Evolutionary conservation across 2,888 invertebrate genomes (phyloP).

Genomic region (Gnatocerus cornutus): DNA sequence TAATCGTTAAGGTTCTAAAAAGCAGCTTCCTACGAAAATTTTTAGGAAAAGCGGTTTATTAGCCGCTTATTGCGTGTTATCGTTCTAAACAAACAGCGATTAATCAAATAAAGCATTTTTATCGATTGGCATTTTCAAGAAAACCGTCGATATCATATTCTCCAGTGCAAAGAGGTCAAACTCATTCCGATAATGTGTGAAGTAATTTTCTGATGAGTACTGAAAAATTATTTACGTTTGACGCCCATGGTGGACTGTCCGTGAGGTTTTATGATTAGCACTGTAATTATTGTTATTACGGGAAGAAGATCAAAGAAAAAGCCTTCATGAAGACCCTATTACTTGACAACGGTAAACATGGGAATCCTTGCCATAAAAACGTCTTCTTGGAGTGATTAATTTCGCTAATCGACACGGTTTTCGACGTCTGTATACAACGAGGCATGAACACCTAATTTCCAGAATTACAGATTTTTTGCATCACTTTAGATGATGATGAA

Average conservation of each 20-base stretch:
- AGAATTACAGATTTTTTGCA: no score
- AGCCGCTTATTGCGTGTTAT: slow-evolving; percentile 17
- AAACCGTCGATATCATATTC: slow-evolving; percentile 20
- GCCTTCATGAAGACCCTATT: slow-evolving; percentile 11
- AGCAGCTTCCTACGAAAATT: neutral
- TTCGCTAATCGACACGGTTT: no score
- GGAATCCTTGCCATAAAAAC: slow-evolving; percentile 26
- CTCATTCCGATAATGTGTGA: slow-evolving; percentile 27
- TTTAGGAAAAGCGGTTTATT: slow-evolving; percentile 24
- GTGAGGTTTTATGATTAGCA: slow-evolving; percentile 28
- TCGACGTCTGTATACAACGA: no score
- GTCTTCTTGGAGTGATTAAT: no score
- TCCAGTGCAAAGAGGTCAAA: slow-evolving; percentile 30
- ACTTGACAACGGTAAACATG: slow-evolving; percentile 14
- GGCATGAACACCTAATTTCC: no score
- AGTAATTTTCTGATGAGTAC: slow-evolving; percentile 7
- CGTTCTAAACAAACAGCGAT: slow-evolving; percentile 22
- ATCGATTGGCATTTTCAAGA: slow-evolving; percentile 36
- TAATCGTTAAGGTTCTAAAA: slow-evolving; percentile 8
- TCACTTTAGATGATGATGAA: no score
- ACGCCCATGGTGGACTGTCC: slow-evolving; percentile 8
- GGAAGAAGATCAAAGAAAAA: slow-evolving; percentile 21
- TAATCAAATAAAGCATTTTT: slow-evolving; percentile 36
- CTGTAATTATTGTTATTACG: slow-evolving; percentile 15
- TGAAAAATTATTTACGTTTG: slow-evolving; percentile 25